Percentiles rank a stretch among this genome's conserved stretches.
These are phyloP conservation scores for Sinotaia quadrata DNA, from an alignment of 2,888 invertebrate species.

Conservation along the genomic window DNA sequence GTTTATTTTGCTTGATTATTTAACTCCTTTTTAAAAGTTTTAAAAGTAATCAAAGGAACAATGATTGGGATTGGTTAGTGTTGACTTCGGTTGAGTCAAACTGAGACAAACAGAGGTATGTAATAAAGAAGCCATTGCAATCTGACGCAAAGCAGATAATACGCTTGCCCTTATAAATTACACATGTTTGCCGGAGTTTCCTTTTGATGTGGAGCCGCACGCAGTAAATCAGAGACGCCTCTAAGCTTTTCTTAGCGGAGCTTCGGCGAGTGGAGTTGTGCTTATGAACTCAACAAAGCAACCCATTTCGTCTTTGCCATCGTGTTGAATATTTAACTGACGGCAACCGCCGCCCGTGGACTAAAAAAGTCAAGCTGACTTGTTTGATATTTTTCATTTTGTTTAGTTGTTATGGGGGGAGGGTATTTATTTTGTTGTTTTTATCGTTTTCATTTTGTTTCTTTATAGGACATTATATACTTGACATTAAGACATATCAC, in stretches of 20 bases:
- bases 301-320: slow-evolving; percentile 8
- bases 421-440: too few relatives aligned
- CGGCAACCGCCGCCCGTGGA: too few relatives aligned
- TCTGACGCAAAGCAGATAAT: slow-evolving; percentile 49
- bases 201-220: slow-evolving; percentile 54
- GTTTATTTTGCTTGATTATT: slow-evolving; percentile 29
- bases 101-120: too few relatives aligned
- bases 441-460: too few relatives aligned
- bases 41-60: slow-evolving; percentile 19
- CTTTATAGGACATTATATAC: too few relatives aligned
- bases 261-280: slow-evolving; percentile 18
- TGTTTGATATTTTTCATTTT: too few relatives aligned
- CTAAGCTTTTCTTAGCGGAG: slow-evolving; percentile 28
- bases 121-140: too few relatives aligned
- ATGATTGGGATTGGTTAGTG: background rate
- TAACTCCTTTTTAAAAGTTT: background rate
- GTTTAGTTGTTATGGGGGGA: too few relatives aligned
- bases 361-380: too few relatives aligned
- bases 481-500: too few relatives aligned
- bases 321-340: background rate
- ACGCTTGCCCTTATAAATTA: slow-evolving; percentile 56
- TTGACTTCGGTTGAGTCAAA: background rate
- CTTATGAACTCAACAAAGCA: slow-evolving; percentile 22
- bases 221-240: slow-evolving; percentile 46
- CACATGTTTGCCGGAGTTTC: slow-evolving; percentile 53